Evolutionary conservation across 2,888 invertebrate species (phyloP), one percentile per base, ranked within the genome.

Genomic region (Euproctis similis): DNA sequence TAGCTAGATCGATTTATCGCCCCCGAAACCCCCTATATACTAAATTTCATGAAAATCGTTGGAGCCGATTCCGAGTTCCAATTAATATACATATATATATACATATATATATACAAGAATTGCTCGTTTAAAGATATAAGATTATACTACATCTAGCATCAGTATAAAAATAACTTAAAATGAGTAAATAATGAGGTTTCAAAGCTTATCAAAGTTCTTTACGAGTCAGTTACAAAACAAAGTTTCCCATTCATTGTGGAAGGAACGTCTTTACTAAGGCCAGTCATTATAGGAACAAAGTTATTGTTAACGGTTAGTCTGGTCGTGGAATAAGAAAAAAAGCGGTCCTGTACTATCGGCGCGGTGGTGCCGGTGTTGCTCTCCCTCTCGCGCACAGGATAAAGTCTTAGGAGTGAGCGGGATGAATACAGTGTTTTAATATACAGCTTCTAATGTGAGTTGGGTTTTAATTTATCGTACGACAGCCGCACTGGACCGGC

Each of bases 381-480:
- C 53, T 80, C 76, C 68, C 70, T 68, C 61, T 81, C 73, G 55
- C 50, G 36, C 71, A 30, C 44, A 49, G 59, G 58, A 63, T 47
- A 36, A 44, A 37, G 24, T 42, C 30, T 44, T 48, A 57, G 50
- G 73, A 64, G 58, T 39, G 70, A 81, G 69, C 53, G 58, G 67
- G 76, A 76, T 62, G 62, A n/a, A 61, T 53, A 41, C 57, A 57
- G 45, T 45, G 66, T 71, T 74, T 73, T 64, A 69, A 69, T 66
- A 65, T 69, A 56, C 60, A 53, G 58, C 70, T 58, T 64, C 62
- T 72, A 75, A 75, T 72, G 71, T 64, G 71, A 75, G 71, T 71
- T 62, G 65, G n/a, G 62, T 71, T 74, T 75, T 81, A 82, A 82
- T 82, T 82, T 81, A 82, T 81, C 55, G 75, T 66, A 69, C 70